Evolutionary conservation across 2,888 invertebrate genomes (phyloP).

Genomic region (Myopa testacea): DNA sequence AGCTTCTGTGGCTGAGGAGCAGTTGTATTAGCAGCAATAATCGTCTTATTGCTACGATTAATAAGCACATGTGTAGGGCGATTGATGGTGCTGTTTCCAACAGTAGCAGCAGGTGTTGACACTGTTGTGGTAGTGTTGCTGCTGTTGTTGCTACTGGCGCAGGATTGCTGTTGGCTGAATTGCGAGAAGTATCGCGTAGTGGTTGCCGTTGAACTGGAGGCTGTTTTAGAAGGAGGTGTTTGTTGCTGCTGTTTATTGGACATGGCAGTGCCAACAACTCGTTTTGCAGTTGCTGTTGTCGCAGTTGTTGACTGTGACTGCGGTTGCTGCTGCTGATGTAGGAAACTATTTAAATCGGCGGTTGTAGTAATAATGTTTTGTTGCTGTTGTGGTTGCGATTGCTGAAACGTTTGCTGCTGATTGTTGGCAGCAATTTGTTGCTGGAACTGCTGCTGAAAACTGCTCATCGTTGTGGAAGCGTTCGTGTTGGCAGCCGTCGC

Average conservation of each 20-base stretch:
- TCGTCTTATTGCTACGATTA: slow-evolving; percentile 51
- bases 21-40: slow-evolving; percentile 50
- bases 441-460: slow-evolving; percentile 55
- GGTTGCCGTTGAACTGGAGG: slow-evolving; percentile 38
- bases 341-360: slow-evolving; percentile 40
- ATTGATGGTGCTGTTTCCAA: slow-evolving; percentile 32
- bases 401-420: slow-evolving; percentile 51
- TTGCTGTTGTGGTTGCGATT: slow-evolving; percentile 45
- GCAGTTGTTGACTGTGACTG: slow-evolving; percentile 40
- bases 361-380: slow-evolving; percentile 47
- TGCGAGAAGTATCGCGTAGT: slow-evolving; percentile 60
- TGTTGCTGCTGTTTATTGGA: slow-evolving; percentile 36
- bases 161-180: slow-evolving; percentile 50
- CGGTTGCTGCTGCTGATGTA: slow-evolving; percentile 23
- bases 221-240: slow-evolving; percentile 25
- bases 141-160: slow-evolving; percentile 48
- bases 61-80: slow-evolving; percentile 51
- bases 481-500: slow-evolving; percentile 49
- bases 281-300: slow-evolving; percentile 5
- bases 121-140: slow-evolving; percentile 37
- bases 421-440: slow-evolving; percentile 51
- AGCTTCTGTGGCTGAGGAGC: slow-evolving; percentile 44
- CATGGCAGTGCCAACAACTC: slow-evolving; percentile 32
- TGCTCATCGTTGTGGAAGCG: slow-evolving; percentile 49
- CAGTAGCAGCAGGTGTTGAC: slow-evolving; percentile 46